phyloP scores from a whole-genome alignment of 2,113 vertebrate genomes.

The Atractosteus spatula region DNA sequence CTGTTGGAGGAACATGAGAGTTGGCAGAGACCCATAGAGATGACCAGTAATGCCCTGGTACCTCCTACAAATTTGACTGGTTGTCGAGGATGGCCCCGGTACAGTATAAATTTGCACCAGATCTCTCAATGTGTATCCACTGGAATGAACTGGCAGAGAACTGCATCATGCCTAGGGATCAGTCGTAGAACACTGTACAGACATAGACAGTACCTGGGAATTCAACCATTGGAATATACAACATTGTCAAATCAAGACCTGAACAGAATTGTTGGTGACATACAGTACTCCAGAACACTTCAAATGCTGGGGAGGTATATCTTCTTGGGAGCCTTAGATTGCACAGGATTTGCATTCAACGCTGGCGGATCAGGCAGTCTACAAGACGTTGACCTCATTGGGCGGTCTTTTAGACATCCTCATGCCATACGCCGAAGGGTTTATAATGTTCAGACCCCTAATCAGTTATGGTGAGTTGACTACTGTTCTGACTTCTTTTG shows the following conservation, averaged over 20 bases:
- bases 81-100: conserved; percentile 1
- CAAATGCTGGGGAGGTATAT: conserved; percentile 14
- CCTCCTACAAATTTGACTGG: conserved; percentile 11
- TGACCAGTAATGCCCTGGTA: too few relatives aligned
- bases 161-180: conserved; percentile 13
- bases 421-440: too few relatives aligned
- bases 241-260: conserved; percentile 8
- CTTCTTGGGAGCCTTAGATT: conserved; percentile 11
- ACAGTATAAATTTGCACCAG: background rate
- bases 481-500: too few relatives aligned
- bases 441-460: too few relatives aligned
- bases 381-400: too few relatives aligned
- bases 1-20: too few relatives aligned
- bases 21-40: too few relatives aligned
- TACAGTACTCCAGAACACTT: background rate
- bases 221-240: conserved; percentile 6
- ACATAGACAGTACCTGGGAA: conserved; percentile 6
- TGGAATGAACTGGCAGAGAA: conserved; percentile 14
- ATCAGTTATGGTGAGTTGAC: too few relatives aligned
- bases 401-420: too few relatives aligned
- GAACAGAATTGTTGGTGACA: background rate
- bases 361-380: conserved; percentile 5
- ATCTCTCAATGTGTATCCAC: conserved; percentile 8
- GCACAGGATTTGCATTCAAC: background rate
- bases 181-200: conserved; percentile 6